Evolutionary conservation across 1,140 invertebrate species (phyloP), one percentile per base, ranked within the genome.

Genomic region (Berghia stephanieae): DNA sequence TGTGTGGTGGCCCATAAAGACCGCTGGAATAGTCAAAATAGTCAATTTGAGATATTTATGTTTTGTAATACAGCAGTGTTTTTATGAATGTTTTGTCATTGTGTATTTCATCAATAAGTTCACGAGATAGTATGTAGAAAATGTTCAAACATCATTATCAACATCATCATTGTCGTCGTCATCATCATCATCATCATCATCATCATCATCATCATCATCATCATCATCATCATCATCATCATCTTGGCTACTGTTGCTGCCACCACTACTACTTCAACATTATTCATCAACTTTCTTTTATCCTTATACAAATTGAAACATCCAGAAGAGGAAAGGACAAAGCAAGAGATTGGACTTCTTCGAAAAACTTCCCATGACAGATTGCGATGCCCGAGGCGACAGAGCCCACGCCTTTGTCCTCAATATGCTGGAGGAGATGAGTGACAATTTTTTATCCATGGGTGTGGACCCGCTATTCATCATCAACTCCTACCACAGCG

Each of bases 371-470:
- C 52, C 2, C 38, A 66, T 18, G 63, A 67, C 49, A 76, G 40
- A n/a, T n/a, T n/a, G n/a, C 8, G 74, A 76, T 24, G 27, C n/a
- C 1, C 60, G 74, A 18, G 42, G 60, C 42, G 74, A 76, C 34
- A n/a, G 74, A n/a, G 74, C 74, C 21, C 60, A 76, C 27, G 52
- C 40, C 21, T 68, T 67, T 27, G 18, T 76, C 63, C 18, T n/a
- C 16, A 63, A 76, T 21, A 34, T 46, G 27, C 21, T 76, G 24
- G 31, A 67, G 16, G 18, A 76, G 0, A 16, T 76, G 10, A 68
- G 74, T 34, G 18, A n/a, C 8, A 24, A 60, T 27, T 16, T 63
- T 34, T 16, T 18, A 27, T 21, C 1, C 10, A 49, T 43, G 38
- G 34, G 16, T 10, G 24, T 67, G 6, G 42, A 43, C 21, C 74